Percentiles rank a stretch among this genome's conserved stretches.
Conservation (phyloP, 2,113 vertebrate genomes). For the Synchiropus splendidus region DNA sequence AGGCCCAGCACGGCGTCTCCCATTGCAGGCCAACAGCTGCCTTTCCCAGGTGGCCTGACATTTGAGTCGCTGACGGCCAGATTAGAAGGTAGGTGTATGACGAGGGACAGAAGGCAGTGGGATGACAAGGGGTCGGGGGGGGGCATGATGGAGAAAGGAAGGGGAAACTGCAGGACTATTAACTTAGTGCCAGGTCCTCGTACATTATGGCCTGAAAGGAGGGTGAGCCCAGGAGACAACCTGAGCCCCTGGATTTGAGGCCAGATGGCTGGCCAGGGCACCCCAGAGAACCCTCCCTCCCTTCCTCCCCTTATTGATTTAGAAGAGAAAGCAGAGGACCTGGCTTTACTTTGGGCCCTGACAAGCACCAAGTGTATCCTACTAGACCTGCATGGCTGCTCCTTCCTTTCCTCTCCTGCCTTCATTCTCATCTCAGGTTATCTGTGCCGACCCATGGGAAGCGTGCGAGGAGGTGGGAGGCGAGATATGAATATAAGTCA, state of each 20-base stretch:
- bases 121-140: slow-evolving; percentile 61
- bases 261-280: slow-evolving; percentile 84
- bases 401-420: slow-evolving; percentile 6
- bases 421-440: slow-evolving; percentile 52
- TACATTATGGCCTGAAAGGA: slow-evolving; percentile 66
- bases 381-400: slow-evolving; percentile 51
- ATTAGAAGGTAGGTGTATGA: slow-evolving; percentile 84
- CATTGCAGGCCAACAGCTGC: slow-evolving; percentile 87
- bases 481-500: slow-evolving; percentile 53
- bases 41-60: slow-evolving; percentile 96
- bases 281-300: slow-evolving; percentile 58
- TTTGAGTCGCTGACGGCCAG: slow-evolving; percentile 80
- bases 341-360: slow-evolving; percentile 49
- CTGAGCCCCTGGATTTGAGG: slow-evolving; percentile 81
- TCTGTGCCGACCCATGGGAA: slow-evolving; percentile 20
- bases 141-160: slow-evolving; percentile 37
- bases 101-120: slow-evolving; percentile 53
- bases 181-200: slow-evolving; percentile 74
- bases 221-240: slow-evolving; percentile 74
- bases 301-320: slow-evolving; percentile 75
- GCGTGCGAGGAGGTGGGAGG: slow-evolving; percentile 9
- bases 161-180: slow-evolving; percentile 50
- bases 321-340: slow-evolving; percentile 65
- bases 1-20: slow-evolving; percentile 57
- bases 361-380: slow-evolving; percentile 34